Evolutionary conservation across 1,140 invertebrate genomes (phyloP).

Genomic region (Sesamia nonagrioides): DNA sequence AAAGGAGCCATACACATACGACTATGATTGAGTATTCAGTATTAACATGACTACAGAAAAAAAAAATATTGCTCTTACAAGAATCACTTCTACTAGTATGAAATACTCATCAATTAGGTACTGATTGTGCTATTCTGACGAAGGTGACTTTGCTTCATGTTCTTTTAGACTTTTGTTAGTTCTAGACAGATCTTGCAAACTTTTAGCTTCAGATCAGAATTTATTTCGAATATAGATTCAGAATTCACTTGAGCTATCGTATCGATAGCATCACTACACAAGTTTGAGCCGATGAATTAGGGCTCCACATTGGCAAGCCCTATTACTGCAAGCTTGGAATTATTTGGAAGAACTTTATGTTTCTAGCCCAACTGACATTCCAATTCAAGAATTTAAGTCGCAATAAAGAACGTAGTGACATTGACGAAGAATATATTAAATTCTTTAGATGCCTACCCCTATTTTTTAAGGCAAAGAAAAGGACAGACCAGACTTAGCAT

Average conservation of each 20-base stretch:
- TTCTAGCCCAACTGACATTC: constrained; percentile 31
- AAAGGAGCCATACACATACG: no score
- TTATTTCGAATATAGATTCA: neutral
- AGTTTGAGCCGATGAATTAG: neutral
- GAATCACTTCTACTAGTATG: neutral
- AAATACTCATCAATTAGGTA: no score
- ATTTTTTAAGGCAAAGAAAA: constrained; percentile 39
- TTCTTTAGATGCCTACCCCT: constrained; percentile 21
- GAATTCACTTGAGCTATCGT: neutral
- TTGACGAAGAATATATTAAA: constrained; percentile 46
- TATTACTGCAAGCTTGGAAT: constrained; percentile 20
- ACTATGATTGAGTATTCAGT: neutral
- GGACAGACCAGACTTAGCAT: constrained; percentile 32
- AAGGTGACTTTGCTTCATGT: constrained; percentile 8
- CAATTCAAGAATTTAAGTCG: constrained; percentile 26
- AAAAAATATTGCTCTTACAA: neutral
- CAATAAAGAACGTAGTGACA: constrained; percentile 35
- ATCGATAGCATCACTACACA: constrained; percentile 11
- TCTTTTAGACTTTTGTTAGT: neutral
- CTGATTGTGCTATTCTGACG: neutral
- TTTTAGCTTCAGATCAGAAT: constrained; percentile 3
- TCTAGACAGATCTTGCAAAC: neutral
- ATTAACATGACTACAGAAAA: neutral
- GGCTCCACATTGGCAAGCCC: constrained; percentile 24
- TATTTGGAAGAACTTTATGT: constrained; percentile 24